Conservation (phyloP, 2,797 vertebrate genomes). For the Eidolon dupreanum region DNA sequence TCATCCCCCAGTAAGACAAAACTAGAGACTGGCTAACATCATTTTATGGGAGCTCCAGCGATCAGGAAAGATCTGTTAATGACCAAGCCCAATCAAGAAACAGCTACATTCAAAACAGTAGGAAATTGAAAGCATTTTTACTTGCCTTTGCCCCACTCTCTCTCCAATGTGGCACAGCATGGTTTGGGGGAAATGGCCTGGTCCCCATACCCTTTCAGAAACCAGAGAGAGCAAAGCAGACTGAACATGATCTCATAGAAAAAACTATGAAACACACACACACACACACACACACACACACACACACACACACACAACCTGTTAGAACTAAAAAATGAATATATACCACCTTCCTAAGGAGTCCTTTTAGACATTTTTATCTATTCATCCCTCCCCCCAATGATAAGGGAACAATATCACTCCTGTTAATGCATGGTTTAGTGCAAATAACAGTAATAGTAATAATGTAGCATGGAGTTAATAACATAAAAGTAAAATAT, state of each 20-base stretch:
- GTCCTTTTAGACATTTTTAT: not conserved
- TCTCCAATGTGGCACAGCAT: not conserved
- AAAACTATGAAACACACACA: not conserved
- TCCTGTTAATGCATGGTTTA: not conserved
- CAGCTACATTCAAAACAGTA: not conserved
- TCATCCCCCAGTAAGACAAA: not conserved
- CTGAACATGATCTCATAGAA: not conserved
- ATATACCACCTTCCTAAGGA: not conserved
- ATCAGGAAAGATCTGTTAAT: no score
- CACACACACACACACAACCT: not conserved
- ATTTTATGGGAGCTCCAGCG: no score
- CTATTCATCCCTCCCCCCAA: no score
- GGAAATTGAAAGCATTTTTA: not conserved
- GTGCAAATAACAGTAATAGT: not conserved
- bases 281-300: no score
- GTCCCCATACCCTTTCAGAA: not conserved
- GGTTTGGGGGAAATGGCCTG: not conserved
- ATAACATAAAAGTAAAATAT: not conserved
- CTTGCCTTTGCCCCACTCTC: no score
- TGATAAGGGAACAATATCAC: not conserved
- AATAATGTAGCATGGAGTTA: not conserved
- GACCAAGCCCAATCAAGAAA: not conserved
- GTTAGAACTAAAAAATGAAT: not conserved
- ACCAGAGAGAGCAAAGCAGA: not conserved
- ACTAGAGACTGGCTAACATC: not conserved